These are phyloP conservation scores for Numenius arquata DNA, from an alignment of 2,113 vertebrate species.

Conservation along the genomic window DNA sequence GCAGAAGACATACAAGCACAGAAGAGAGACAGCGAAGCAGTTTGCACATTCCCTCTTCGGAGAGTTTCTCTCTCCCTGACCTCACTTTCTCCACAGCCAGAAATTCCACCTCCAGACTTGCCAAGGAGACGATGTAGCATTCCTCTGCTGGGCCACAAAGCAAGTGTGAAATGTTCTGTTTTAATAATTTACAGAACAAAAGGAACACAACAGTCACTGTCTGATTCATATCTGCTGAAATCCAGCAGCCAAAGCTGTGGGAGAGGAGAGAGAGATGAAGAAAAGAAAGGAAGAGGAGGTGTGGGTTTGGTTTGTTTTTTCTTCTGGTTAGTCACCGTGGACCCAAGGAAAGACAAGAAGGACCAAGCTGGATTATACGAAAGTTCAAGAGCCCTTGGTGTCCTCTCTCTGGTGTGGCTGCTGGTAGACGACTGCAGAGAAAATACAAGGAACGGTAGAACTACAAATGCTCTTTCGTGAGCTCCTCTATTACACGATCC, in stretches of 20 bases:
- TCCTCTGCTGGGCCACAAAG: conserved; percentile 23
- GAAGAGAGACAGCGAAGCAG: background rate
- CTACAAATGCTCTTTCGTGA: background rate
- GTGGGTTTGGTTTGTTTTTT: background rate
- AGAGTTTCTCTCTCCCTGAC: conserved; percentile 39
- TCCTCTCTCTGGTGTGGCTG: background rate
- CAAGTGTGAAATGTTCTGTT: conserved; percentile 55
- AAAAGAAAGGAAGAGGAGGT: background rate
- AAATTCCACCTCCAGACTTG: conserved; percentile 23
- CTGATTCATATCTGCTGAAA: conserved; percentile 44
- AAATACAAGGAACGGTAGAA: background rate
- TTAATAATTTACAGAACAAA: conserved; percentile 53
- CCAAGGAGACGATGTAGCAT: conserved; percentile 13
- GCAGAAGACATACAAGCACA: background rate
- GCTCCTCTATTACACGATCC: background rate
- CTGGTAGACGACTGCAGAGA: background rate
- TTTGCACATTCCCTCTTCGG: background rate
- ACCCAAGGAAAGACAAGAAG: background rate
- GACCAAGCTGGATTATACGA: background rate
- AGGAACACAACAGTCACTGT: background rate
- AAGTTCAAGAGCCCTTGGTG: background rate
- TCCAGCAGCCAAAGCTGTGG: background rate
- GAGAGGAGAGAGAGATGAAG: background rate
- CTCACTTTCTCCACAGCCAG: conserved; percentile 52
- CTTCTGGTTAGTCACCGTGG: background rate